A percentile compares a stretch with the other conserved stretches of the same genome.
Evolutionary conservation across 2,113 vertebrate species (phyloP).

Genomic region (Daubentonia madagascariensis): DNA sequence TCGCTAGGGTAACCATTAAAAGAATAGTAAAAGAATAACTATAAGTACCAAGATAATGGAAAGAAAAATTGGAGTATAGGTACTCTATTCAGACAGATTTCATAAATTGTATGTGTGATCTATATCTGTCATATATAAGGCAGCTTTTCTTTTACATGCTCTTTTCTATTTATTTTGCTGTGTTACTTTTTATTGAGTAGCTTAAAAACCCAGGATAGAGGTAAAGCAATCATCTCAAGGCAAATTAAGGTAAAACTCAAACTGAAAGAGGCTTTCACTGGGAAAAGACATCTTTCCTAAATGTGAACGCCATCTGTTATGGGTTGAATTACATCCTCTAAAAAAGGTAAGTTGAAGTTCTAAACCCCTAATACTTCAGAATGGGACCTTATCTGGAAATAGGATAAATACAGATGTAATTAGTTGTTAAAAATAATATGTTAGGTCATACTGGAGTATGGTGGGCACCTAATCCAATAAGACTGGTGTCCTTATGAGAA

Average conservation of each 20-base stretch:
- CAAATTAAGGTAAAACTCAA: background rate
- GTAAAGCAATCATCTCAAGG: background rate
- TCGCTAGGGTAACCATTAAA: background rate
- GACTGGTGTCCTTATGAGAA: background rate
- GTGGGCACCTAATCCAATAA: background rate
- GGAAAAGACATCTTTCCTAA: background rate
- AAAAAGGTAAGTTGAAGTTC: background rate
- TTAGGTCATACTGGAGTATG: background rate
- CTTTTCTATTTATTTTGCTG: background rate
- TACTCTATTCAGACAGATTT: background rate
- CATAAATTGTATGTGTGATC: background rate
- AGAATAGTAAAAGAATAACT: background rate
- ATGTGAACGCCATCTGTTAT: background rate
- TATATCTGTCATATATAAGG: background rate
- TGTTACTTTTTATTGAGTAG: background rate
- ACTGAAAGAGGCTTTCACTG: background rate
- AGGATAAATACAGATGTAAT: background rate
- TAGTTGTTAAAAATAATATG: background rate
- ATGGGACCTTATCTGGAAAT: background rate
- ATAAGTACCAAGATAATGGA: background rate
- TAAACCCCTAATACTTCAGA: background rate
- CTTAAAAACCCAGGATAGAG: background rate
- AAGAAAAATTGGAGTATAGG: background rate
- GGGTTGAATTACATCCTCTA: background rate
- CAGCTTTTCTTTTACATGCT: background rate